Evolutionary conservation across 2,797 vertebrate genomes (phyloP).

Genomic region (Eleutherodactylus coqui): DNA sequence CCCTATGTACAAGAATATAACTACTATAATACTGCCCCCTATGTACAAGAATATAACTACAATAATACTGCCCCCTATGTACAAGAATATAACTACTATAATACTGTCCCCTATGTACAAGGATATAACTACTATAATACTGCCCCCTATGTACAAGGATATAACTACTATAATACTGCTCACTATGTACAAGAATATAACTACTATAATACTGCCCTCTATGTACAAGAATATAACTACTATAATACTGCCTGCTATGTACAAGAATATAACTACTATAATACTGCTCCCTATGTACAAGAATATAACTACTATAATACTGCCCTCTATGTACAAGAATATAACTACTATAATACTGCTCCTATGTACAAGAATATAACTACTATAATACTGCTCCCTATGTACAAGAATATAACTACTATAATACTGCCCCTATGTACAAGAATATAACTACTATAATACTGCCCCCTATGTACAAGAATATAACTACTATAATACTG

Average conservation of each 20-base stretch:
- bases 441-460: slow-evolving; percentile 6
- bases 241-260: too few relatives aligned
- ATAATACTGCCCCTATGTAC: slow-evolving; percentile 7
- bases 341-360: not conserved
- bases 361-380: not conserved
- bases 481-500: slow-evolving; percentile 3
- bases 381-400: not conserved
- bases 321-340: not conserved
- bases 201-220: too few relatives aligned
- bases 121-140: slow-evolving; percentile 7
- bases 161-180: slow-evolving; percentile 10
- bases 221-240: too few relatives aligned
- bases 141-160: not conserved
- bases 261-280: too few relatives aligned
- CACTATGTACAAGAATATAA: too few relatives aligned
- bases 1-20: not conserved
- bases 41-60: not conserved
- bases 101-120: slow-evolving; percentile 2
- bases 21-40: not conserved
- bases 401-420: slow-evolving; percentile 13
- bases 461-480: not conserved
- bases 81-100: slow-evolving; percentile 1
- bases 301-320: too few relatives aligned
- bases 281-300: too few relatives aligned
- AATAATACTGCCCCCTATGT: not conserved